Evolutionary conservation across 2,113 vertebrate genomes (phyloP).

Genomic region (Brachyistius frenatus): DNA sequence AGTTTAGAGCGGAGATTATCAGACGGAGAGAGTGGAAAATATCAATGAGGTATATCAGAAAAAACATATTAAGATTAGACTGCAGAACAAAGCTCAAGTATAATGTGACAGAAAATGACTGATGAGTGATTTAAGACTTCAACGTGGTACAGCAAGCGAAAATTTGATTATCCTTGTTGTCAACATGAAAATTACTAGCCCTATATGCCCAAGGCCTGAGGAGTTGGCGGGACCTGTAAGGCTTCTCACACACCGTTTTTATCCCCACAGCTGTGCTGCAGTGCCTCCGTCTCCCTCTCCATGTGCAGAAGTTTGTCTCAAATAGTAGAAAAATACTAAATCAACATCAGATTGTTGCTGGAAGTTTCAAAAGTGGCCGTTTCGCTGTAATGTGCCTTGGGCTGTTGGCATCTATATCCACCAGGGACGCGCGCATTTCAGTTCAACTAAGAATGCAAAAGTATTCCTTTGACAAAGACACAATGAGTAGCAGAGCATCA

Average conservation of each 20-base stretch:
- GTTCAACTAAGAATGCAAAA: conserved; percentile 62
- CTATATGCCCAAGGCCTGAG: conserved; percentile 46
- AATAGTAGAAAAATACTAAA: conserved; percentile 62
- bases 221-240: conserved; percentile 30
- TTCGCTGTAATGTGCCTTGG: conserved; percentile 24
- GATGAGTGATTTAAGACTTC: conserved; percentile 54
- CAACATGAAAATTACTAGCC: conserved; percentile 52
- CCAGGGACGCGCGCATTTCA: conserved; percentile 32
- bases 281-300: conserved; percentile 39
- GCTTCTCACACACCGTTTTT: conserved; percentile 46
- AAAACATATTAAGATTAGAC: conserved; percentile 56
- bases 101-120: conserved; percentile 42
- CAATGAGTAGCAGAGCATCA: conserved; percentile 69
- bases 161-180: conserved; percentile 56
- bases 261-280: conserved; percentile 63
- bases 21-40: conserved; percentile 45
- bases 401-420: conserved; percentile 62
- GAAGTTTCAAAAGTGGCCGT: conserved; percentile 55
- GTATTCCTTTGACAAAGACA: conserved; percentile 67
- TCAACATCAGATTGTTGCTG: conserved; percentile 66
- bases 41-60: conserved; percentile 46
- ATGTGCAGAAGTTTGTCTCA: conserved; percentile 61
- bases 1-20: conserved; percentile 48
- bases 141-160: conserved; percentile 50
- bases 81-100: conserved; percentile 63